Base-by-base conservation (phyloP, 1,140 invertebrate species). In the Ladona fulva region DNA sequence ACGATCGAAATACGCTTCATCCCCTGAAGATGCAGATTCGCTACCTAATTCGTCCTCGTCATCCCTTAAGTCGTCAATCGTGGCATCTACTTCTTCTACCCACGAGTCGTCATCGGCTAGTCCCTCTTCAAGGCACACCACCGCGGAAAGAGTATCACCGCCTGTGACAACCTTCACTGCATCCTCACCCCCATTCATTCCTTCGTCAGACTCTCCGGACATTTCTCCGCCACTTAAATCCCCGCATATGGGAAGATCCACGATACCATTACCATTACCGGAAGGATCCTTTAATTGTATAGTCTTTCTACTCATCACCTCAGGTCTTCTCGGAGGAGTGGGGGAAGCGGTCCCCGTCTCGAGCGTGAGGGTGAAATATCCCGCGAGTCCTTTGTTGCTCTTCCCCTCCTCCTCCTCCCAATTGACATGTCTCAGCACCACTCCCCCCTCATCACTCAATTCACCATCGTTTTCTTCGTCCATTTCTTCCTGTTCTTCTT, bases 61-160 rank as follows among this genome's bases (percentile, higher is more conserved):
- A 25, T 14, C 75, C 11, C 75, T 76, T 12, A 66, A 19, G n/a
- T 66, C 52, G 52, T 66, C 52, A 22, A 66, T 22, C 16, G 52
- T 66, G 52, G 52, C 52, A 11, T 42, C 52, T 1, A 37, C 76
- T 82, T 94, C 93, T 82, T 94, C 93, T 59, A 95, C 92, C 93
- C 93, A 94, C 42, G 93, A 94, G 82, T 95, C 93, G 82, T 95
- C 93, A 79, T 95, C 93, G 25, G 93, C 93, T 42, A 95, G 84
- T 76, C 93, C 93, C 83, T 95, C 93, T 83, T 94, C 93, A 29
- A 94, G 87, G 78, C 91, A 92, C n/a, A 92, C 88, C n/a, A 91
- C 88, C 66, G 89, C 89, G 79, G 90, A 90, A 80, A 90, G 85
- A 79, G 89, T 90, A 82, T 90, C 88, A 81, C 86, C 86, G 81